Conservation (phyloP, 1,140 invertebrate genomes). For the Eupristina koningsbergeri region DNA sequence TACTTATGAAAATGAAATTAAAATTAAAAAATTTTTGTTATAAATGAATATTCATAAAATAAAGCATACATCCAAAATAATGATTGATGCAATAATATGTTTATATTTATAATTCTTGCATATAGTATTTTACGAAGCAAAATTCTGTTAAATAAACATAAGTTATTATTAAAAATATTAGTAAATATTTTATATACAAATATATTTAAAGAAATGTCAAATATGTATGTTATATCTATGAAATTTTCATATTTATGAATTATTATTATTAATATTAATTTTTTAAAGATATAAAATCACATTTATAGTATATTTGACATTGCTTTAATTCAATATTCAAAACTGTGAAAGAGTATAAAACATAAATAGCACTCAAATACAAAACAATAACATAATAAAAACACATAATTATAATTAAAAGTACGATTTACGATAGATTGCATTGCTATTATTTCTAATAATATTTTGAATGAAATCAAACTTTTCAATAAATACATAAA, state of each 20-base stretch:
- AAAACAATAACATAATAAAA: constrained; percentile 19
- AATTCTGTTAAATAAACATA: not conserved
- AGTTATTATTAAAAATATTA: not conserved
- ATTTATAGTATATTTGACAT: constrained; percentile 3
- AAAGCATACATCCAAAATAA: constrained; percentile 17
- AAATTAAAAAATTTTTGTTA: no score
- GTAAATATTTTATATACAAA: not conserved
- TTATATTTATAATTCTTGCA: not conserved
- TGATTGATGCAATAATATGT: not conserved
- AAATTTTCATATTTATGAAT: not conserved
- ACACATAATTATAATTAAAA: constrained; percentile 21
- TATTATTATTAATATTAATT: not conserved
- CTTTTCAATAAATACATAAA: not conserved
- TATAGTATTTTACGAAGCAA: constrained; percentile 25
- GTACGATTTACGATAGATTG: constrained; percentile 39
- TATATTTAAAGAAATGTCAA: not conserved
- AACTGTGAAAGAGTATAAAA: constrained; percentile 10
- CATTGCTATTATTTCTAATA: not conserved
- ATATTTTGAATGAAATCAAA: no score
- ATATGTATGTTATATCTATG: not conserved
- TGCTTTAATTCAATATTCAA: not conserved
- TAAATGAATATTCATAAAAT: not conserved
- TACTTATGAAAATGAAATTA: no score
- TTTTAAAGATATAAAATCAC: not conserved
- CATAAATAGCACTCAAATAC: not conserved